A percentile compares a stretch with the other conserved stretches of the same genome.
These are phyloP conservation scores for Nyctalus aviator DNA, from an alignment of 2,797 vertebrate species.

Conservation along the genomic window DNA sequence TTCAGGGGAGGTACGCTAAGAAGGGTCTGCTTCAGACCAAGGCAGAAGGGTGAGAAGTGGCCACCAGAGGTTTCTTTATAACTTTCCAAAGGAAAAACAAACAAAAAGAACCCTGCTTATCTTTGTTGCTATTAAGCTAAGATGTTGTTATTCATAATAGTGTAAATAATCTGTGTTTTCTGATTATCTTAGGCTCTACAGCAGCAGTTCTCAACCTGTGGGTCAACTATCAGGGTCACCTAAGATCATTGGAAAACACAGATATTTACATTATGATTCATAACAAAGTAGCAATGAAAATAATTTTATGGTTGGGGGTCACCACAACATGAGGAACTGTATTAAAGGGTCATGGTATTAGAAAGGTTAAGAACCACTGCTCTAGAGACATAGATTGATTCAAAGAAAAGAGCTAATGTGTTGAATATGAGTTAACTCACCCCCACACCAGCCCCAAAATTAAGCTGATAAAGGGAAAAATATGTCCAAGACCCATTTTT, in stretches of 20 bases:
- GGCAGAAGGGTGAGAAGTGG: neutral
- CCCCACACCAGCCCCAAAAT: neutral
- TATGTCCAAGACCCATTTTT: neutral
- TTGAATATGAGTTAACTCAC: neutral
- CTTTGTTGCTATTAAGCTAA: neutral
- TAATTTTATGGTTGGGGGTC: no score
- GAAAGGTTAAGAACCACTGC: no score
- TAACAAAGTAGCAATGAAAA: no score
- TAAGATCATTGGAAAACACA: no score
- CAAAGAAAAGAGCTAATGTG: conserved; percentile 28
- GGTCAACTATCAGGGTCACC: no score
- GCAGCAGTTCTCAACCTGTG: no score
- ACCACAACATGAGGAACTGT: no score
- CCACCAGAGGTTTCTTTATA: neutral
- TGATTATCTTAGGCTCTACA: no score
- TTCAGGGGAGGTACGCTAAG: neutral
- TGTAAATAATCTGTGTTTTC: no score
- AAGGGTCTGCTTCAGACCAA: neutral
- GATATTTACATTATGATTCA: no score
- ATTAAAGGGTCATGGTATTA: no score
- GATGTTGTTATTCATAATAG: no score
- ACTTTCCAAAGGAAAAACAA: neutral
- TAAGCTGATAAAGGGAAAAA: neutral
- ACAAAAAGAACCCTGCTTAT: neutral
- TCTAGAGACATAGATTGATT: conserved; percentile 36